Conservation (phyloP, 2,113 vertebrate genomes). For the Elephas maximus region DNA sequence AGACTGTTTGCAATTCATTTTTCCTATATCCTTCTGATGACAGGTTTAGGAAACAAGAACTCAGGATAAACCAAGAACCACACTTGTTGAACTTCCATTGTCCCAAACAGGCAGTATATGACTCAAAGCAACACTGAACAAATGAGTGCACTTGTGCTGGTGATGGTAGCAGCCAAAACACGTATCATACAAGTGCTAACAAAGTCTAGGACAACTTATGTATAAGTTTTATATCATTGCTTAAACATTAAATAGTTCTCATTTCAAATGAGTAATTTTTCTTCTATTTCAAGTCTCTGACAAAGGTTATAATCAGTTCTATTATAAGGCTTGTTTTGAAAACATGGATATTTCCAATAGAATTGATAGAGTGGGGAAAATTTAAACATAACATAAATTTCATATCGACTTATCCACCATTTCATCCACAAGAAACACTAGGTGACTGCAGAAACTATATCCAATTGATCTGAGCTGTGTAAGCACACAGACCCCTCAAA, state of each 20-base stretch:
- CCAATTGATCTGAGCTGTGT: background rate
- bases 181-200: background rate
- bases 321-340: background rate
- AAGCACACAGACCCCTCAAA: background rate
- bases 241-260: background rate
- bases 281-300: background rate
- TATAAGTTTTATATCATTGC: background rate
- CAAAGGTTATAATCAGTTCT: background rate
- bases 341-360: background rate
- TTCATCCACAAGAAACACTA: background rate
- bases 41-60: background rate
- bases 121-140: background rate
- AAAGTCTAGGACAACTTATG: background rate
- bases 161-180: background rate
- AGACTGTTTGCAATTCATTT: background rate
- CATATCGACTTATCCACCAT: background rate
- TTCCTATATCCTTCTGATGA: background rate
- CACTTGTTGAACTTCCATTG: background rate
- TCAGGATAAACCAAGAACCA: background rate
- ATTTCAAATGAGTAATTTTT: slow-evolving; percentile 36
- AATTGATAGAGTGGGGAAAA: background rate
- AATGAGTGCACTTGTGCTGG: background rate
- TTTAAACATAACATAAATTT: background rate
- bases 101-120: background rate
- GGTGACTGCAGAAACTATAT: background rate